Conservation (phyloP, 2,113 vertebrate genomes). For the Poecile atricapillus region DNA sequence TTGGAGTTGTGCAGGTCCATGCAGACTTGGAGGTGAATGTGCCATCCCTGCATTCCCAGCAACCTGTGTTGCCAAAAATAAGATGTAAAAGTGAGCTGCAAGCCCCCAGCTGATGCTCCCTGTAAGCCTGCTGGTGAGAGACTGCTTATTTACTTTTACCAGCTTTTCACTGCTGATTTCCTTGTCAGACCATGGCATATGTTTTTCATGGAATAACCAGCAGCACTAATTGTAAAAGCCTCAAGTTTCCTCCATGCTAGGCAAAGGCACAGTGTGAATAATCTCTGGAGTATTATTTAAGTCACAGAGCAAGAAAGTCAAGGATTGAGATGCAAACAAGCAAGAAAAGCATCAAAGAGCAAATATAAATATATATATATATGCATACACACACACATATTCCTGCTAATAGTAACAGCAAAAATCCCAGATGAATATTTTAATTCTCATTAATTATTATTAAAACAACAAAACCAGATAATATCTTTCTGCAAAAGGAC, state of each 20-base stretch:
- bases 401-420: neutral
- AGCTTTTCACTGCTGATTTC: neutral
- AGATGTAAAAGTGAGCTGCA: neutral
- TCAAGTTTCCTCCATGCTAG: neutral
- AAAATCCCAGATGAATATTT: slow-evolving; percentile 1
- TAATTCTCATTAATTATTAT: slow-evolving; percentile 39
- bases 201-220: neutral
- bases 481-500: slow-evolving; percentile 34
- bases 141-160: neutral
- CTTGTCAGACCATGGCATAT: neutral
- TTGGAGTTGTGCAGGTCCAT: neutral
- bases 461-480: slow-evolving; percentile 48
- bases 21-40: accelerated
- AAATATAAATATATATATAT: neutral
- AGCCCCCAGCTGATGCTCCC: neutral
- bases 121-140: neutral
- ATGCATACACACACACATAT: neutral
- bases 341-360: slow-evolving; percentile 18
- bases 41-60: neutral
- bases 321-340: neutral
- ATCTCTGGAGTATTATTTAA: slow-evolving; percentile 3
- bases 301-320: neutral
- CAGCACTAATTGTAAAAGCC: neutral
- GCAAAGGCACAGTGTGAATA: neutral
- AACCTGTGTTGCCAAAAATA: neutral